phyloP scores from a whole-genome alignment of 2,797 vertebrate genomes.

The Todus mexicanus region DNA sequence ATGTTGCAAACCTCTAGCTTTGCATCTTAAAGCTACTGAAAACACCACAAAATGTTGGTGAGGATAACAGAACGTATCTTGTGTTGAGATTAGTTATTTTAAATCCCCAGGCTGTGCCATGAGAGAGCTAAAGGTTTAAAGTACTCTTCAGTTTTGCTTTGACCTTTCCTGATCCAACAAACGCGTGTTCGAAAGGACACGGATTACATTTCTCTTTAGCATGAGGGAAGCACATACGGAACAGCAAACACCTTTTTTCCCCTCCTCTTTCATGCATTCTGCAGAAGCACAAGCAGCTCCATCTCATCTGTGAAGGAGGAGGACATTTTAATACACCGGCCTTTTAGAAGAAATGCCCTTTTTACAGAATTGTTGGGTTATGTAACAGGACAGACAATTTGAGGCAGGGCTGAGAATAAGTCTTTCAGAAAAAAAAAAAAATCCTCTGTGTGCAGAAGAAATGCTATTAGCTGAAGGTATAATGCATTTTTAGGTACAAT shows the following conservation, averaged over 20 bases:
- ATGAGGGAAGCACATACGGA: background rate
- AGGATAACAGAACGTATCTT: background rate
- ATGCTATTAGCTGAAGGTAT: background rate
- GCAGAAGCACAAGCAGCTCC: background rate
- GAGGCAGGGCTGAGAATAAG: background rate
- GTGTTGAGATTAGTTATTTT: background rate
- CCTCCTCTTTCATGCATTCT: background rate
- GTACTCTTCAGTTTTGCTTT: background rate
- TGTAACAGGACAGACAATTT: background rate
- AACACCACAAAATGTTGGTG: background rate
- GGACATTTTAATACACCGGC: background rate
- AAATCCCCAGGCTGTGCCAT: background rate
- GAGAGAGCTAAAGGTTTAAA: background rate
- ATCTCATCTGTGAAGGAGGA: background rate
- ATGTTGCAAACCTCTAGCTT: background rate
- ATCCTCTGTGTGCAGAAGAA: background rate
- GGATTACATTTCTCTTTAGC: background rate
- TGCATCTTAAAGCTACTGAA: background rate
- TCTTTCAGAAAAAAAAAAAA: background rate
- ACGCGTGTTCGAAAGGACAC: background rate
- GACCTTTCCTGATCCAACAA: conserved; percentile 10
- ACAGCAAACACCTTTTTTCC: background rate
- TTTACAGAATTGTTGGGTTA: background rate
- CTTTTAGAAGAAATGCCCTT: background rate
- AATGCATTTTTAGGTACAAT: background rate